A percentile compares a stretch with the other conserved stretches of the same genome.
phyloP scores from a whole-genome alignment of 2,888 invertebrate species.

The Xylocampa areola region DNA sequence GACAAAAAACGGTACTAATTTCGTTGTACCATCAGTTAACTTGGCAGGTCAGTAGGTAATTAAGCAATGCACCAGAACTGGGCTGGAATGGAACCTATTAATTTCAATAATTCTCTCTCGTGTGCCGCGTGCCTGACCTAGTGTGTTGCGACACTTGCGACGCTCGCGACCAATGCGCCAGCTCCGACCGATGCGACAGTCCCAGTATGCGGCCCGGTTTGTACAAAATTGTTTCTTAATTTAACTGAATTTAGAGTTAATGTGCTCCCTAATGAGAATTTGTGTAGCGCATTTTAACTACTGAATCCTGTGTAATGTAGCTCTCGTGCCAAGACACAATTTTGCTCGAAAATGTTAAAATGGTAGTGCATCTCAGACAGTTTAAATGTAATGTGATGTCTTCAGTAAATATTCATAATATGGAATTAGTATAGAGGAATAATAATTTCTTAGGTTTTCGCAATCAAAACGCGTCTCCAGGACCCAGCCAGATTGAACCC shows the following conservation, averaged over 20 bases:
- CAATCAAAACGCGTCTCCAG: no score
- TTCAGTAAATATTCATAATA: no score
- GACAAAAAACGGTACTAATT: slow-evolving; percentile 14
- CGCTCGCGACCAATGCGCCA: slow-evolving; percentile 11
- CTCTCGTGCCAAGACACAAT: background rate
- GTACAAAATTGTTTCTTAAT: slow-evolving; percentile 44
- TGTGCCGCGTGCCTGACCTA: slow-evolving; percentile 28
- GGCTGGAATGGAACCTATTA: slow-evolving; percentile 57
- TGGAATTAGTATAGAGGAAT: no score
- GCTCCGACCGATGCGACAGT: no score
- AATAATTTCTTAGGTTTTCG: no score
- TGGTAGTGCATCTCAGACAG: no score
- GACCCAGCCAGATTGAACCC: no score
- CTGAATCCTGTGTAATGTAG: background rate
- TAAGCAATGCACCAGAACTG: slow-evolving; percentile 48
- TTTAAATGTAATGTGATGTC: no score
- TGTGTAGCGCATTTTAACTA: background rate
- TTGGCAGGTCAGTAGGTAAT: slow-evolving; percentile 46
- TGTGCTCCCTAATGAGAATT: slow-evolving; percentile 11
- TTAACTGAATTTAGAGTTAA: slow-evolving; percentile 15
- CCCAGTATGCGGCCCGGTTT: slow-evolving; percentile 19
- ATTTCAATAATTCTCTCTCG: slow-evolving; percentile 56
- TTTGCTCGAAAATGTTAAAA: no score
- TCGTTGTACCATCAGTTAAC: slow-evolving; percentile 21
- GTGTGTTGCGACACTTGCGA: slow-evolving; percentile 13